Evolutionary conservation across 2,113 vertebrate genomes (phyloP).

Genomic region (Pseudorhombus dupliciocellatus): DNA sequence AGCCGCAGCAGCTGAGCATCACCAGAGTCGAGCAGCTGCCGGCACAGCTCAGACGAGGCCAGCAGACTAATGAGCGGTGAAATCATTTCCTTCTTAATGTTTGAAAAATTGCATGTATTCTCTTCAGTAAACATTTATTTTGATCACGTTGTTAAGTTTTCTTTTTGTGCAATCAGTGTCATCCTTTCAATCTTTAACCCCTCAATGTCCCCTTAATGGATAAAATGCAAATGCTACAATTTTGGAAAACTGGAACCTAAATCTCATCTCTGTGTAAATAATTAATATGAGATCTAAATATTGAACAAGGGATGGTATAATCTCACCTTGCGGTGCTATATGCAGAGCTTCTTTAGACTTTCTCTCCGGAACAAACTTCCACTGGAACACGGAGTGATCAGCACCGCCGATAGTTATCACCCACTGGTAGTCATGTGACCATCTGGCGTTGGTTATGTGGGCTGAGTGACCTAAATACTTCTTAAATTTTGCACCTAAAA

Average conservation of each 20-base stretch:
- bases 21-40: too few species aligned
- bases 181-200: too few species aligned
- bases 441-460: conserved; percentile 94
- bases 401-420: conserved; percentile 97
- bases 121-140: too few species aligned
- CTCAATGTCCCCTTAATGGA: conserved; percentile 18
- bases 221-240: conserved; percentile 3
- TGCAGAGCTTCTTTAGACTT: conserved; percentile 94
- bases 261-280: background rate
- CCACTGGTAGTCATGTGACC: conserved; percentile 99
- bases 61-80: too few species aligned
- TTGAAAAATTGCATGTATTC: too few species aligned
- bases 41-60: too few species aligned
- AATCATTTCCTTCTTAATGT: too few species aligned
- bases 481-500: conserved; percentile 95
- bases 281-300: background rate
- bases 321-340: conserved; percentile 92
- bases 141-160: too few species aligned
- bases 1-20: too few species aligned
- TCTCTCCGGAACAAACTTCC: conserved; percentile 96
- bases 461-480: conserved; percentile 98
- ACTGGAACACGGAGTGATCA: conserved; percentile 99
- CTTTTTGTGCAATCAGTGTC: too few species aligned
- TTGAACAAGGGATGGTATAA: background rate
- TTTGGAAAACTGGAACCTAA: background rate